Percentiles rank a stretch among this genome's conserved stretches.
These are phyloP conservation scores for Coreius guichenoti DNA, from an alignment of 2,797 vertebrate genomes.

Conservation along the genomic window DNA sequence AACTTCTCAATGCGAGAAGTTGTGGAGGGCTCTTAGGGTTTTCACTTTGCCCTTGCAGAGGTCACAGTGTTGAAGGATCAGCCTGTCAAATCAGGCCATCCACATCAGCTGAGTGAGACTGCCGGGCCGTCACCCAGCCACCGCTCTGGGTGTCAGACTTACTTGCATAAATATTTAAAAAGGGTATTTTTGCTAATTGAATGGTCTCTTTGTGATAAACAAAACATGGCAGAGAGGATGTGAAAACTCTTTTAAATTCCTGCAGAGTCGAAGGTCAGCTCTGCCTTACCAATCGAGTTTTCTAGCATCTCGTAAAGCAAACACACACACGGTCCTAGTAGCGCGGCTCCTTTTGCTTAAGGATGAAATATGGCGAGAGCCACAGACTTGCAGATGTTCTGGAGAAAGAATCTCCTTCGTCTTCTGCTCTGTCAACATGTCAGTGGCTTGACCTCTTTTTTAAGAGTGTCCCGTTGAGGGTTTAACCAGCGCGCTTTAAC, in stretches of 20 bases:
- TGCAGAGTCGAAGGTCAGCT: conserved; percentile 50
- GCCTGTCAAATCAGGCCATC: conserved; percentile 63
- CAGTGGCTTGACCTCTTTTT: conserved; percentile 64
- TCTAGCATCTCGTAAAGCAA: conserved; percentile 56
- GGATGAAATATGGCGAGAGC: conserved; percentile 59
- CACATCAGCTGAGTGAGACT: conserved; percentile 69
- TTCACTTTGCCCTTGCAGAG: conserved; percentile 56
- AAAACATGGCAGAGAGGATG: conserved; percentile 49
- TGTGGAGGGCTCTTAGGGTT: conserved; percentile 43
- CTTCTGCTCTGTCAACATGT: conserved; percentile 66
- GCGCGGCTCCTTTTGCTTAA: conserved; percentile 56
- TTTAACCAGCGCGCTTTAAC: conserved; percentile 64
- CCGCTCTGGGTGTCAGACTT: conserved; percentile 69
- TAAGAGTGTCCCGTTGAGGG: conserved; percentile 58
- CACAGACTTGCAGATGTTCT: conserved; percentile 61
- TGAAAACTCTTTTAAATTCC: conserved; percentile 55
- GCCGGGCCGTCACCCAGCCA: conserved; percentile 64
- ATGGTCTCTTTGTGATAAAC: conserved; percentile 62
- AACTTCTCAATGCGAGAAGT: neutral
- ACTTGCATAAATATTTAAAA: conserved; percentile 78
- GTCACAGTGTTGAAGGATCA: conserved; percentile 59
- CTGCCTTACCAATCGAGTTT: conserved; percentile 42
- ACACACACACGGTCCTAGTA: conserved; percentile 45
- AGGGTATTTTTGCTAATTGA: conserved; percentile 74
- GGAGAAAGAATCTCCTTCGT: conserved; percentile 61